Percentiles rank a stretch among this genome's conserved stretches.
Evolutionary conservation across 1,140 invertebrate genomes (phyloP).

Genomic region (Ditylenchus dipsaci): DNA sequence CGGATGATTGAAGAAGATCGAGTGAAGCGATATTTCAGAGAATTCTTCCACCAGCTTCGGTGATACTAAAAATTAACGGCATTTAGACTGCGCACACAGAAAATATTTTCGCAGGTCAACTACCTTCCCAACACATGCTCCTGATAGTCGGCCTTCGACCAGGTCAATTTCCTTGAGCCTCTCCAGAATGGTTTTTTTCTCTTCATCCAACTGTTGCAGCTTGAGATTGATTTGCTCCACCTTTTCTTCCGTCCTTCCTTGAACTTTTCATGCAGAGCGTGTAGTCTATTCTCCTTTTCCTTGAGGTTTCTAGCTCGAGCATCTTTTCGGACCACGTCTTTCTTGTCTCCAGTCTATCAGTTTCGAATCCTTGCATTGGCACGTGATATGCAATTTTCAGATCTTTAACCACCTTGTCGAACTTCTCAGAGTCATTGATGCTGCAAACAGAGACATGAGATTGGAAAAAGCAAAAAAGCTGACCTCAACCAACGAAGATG

Average conservation of each 20-base stretch:
- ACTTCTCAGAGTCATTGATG: constrained; percentile 48
- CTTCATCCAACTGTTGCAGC: background rate
- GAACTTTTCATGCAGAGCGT: constrained; percentile 36
- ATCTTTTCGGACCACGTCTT: constrained; percentile 53
- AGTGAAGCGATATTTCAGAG: background rate
- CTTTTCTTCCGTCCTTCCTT: background rate
- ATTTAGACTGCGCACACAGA: too few relatives aligned
- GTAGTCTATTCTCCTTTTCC: constrained; percentile 51
- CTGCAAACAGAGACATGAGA: constrained; percentile 21
- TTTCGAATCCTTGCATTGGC: background rate
- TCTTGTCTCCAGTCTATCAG: constrained; percentile 19
- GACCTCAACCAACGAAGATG: constrained; percentile 23
- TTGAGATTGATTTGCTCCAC: background rate
- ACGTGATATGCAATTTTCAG: constrained; percentile 56
- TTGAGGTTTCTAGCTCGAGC: constrained; percentile 41
- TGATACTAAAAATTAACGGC: background rate
- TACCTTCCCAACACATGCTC: background rate
- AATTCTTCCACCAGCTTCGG: constrained; percentile 10
- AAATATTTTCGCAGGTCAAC: too few relatives aligned
- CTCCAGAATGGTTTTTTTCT: background rate
- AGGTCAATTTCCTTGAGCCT: background rate
- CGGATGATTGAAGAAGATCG: background rate
- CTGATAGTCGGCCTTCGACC: background rate
- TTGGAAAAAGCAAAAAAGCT: too few relatives aligned
- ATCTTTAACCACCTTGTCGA: constrained; percentile 44